phyloP scores from a whole-genome alignment of 2,888 invertebrate genomes.

The Epistrophella euchroma region DNA sequence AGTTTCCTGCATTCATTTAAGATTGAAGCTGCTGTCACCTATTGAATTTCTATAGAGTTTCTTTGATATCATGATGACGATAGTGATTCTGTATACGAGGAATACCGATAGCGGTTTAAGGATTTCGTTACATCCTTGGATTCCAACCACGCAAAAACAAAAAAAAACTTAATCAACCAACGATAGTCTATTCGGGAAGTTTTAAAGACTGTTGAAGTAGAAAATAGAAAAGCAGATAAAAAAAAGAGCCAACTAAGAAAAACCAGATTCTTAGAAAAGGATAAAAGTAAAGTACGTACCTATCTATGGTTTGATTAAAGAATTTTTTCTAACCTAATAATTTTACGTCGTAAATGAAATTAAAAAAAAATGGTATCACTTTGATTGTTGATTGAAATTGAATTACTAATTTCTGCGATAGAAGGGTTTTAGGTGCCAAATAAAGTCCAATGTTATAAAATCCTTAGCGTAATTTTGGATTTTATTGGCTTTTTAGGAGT shows the following conservation, averaged over 20 bases:
- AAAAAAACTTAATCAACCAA: background rate
- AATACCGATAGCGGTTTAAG: background rate
- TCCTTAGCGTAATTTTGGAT: too few relatives aligned
- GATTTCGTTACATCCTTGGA: slow-evolving; percentile 15
- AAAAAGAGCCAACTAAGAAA: slow-evolving; percentile 10
- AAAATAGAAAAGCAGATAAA: slow-evolving; percentile 8
- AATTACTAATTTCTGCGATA: background rate
- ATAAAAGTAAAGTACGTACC: background rate
- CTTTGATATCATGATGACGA: slow-evolving; percentile 20
- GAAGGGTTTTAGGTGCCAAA: too few relatives aligned
- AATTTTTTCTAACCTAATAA: background rate
- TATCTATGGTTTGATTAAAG: background rate
- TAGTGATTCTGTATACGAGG: background rate
- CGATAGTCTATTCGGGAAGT: background rate
- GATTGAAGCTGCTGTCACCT: slow-evolving; percentile 68
- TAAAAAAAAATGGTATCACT: background rate
- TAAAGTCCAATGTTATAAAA: too few relatives aligned
- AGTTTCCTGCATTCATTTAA: slow-evolving; percentile 68
- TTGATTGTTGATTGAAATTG: background rate
- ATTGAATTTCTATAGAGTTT: slow-evolving; percentile 64
- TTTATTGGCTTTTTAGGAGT: too few relatives aligned
- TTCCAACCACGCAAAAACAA: background rate
- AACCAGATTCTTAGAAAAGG: background rate
- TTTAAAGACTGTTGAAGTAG: slow-evolving; percentile 18
- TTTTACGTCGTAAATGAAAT: background rate